Evolutionary conservation across 2,113 vertebrate genomes (phyloP).

Genomic region (Chelonoidis abingdonii): DNA sequence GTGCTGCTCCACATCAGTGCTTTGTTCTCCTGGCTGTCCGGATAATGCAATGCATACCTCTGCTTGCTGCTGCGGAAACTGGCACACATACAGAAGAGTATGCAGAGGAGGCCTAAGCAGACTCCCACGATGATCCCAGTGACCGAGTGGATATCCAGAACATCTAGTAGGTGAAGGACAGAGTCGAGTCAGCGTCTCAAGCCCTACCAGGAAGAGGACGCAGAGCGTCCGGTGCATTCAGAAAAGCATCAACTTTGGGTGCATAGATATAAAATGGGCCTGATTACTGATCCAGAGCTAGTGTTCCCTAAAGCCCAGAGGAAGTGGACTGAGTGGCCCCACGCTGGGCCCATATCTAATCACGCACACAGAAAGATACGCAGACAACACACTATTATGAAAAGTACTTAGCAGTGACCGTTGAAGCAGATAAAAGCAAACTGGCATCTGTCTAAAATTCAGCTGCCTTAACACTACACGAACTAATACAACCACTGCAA

Average conservation of each 20-base stretch:
- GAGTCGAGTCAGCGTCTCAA: neutral
- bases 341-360: neutral
- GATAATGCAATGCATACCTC: conserved; percentile 77
- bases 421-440: neutral
- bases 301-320: neutral
- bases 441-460: neutral
- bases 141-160: conserved; percentile 92
- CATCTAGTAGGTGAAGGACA: conserved; percentile 74
- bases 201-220: neutral
- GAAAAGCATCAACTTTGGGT: neutral
- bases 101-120: conserved; percentile 94
- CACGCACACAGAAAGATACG: neutral
- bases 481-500: neutral
- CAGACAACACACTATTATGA: neutral
- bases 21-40: neutral
- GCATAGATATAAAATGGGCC: neutral
- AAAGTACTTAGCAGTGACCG: neutral
- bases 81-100: conserved; percentile 95
- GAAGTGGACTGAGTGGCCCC: neutral
- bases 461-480: neutral
- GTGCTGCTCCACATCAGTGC: neutral
- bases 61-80: conserved; percentile 91
- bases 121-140: conserved; percentile 96
- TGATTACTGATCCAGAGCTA: neutral
- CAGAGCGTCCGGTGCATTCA: neutral